Percentiles rank a stretch among this genome's conserved stretches.
Evolutionary conservation across 2,113 vertebrate species (phyloP).

Genomic region (Meriones unguiculatus): DNA sequence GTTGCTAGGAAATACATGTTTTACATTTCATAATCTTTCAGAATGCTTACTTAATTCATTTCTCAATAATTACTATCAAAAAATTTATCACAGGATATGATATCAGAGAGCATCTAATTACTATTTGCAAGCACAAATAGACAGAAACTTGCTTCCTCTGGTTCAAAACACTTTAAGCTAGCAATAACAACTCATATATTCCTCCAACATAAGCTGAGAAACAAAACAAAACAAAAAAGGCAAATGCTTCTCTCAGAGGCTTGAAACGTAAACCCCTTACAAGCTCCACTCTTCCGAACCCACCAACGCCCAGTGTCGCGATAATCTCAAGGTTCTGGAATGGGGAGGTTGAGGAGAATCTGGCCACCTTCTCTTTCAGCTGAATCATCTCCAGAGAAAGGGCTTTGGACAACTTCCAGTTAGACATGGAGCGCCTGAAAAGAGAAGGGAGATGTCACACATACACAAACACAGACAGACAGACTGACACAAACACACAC

Average conservation of each 20-base stretch:
- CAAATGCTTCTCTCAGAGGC: constrained; percentile 78
- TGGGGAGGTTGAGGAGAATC: constrained; percentile 88
- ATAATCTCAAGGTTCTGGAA: constrained; percentile 93
- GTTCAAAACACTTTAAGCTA: constrained; percentile 51
- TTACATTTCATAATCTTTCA: background rate
- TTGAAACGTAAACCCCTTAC: constrained; percentile 91
- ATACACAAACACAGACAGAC: background rate
- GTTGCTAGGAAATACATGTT: background rate
- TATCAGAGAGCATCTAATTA: background rate
- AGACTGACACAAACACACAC: background rate
- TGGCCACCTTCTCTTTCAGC: constrained; percentile 91
- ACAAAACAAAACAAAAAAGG: constrained; percentile 53
- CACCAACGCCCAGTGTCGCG: constrained; percentile 95
- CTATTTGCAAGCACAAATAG: background rate
- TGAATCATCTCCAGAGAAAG: constrained; percentile 89
- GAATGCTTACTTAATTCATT: constrained; percentile 4
- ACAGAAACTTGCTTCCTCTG: constrained; percentile 22
- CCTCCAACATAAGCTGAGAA: constrained; percentile 64
- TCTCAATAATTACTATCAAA: constrained; percentile 9
- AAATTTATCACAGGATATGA: background rate
- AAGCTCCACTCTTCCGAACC: constrained; percentile 97
- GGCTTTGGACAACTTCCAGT: constrained; percentile 82
- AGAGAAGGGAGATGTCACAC: constrained; percentile 64
- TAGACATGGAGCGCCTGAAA: constrained; percentile 85
- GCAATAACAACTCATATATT: constrained; percentile 32